Base-by-base conservation (phyloP, 2,888 invertebrate genomes). In the Blera fallax region DNA sequence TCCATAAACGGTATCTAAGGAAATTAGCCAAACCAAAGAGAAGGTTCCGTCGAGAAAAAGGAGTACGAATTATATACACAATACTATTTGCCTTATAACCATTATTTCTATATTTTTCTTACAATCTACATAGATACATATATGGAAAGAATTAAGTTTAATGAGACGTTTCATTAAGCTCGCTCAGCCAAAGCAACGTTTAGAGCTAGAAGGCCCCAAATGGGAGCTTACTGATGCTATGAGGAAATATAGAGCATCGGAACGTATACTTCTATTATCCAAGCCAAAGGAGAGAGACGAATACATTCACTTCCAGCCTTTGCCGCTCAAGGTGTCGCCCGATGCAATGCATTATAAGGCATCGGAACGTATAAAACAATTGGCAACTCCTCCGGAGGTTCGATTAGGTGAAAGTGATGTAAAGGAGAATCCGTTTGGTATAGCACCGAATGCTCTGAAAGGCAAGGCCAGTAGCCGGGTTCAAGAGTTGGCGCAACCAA, bases 401-500 rank as follows among this genome's bases (percentile, higher is more conserved):
- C 90, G 90, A n/a, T 89, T 90, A 58, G 90, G 89, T 0, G 90
- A 92, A 10, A 90, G 89, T 7, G 93, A 93, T 69, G 87, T 92
- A 3, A 93, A 92, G 87, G 93, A 92, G 43, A 92, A 94, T 90
- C 92, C 93, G 0, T 94, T 92, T 87, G 89, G 90, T 2, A 92
- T 94, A 18, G 90, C 92, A 0, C 91, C 91, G 10, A 92, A 91
- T 73, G 94, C 94, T 0, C 89, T 94, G n/a, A 94, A 93, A 84
- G 93, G 93, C 74, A 92, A 92, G 82, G 88, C 93, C 6, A 90
- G 93, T 1, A 87, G 90, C 1, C 92, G 93, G 78, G 92, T 93
- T 43, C 88, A 90, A 27, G 92, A 93, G 87, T 87, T 94, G 67
- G 92, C 94, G 0, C 92, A 92, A 87, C 93, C 93, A 1, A 91